phyloP scores from a whole-genome alignment of 35 echinoderm and acorn worm species.

The Anneissia japonica region DNA sequence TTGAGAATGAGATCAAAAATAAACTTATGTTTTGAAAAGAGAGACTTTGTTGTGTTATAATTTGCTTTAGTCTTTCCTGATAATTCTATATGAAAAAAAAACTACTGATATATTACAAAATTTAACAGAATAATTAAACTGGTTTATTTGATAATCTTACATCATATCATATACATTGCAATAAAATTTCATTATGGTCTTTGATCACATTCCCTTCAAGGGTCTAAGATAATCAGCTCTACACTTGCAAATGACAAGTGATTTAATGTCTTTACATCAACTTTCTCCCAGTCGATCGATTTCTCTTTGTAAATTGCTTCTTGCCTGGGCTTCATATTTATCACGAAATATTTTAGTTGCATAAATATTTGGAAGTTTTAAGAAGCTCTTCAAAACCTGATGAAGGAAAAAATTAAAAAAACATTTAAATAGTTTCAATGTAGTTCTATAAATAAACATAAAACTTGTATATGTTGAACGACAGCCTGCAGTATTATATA shows the following conservation, averaged over 20 bases:
- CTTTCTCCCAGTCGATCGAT: constrained; percentile 42
- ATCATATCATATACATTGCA: background rate
- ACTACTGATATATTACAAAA: background rate
- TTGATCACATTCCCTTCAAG: background rate
- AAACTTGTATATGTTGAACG: background rate
- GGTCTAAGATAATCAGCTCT: background rate
- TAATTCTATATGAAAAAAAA: no score
- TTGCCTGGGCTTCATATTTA: constrained; percentile 55
- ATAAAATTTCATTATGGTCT: background rate
- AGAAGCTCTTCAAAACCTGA: constrained; percentile 52
- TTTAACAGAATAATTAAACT: background rate
- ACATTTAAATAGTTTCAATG: background rate
- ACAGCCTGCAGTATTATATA: no score
- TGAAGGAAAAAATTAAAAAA: background rate
- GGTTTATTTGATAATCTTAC: background rate
- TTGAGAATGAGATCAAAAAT: no score
- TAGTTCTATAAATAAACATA: background rate
- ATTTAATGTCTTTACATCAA: no score
- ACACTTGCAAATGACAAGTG: background rate
- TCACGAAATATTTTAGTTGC: constrained; percentile 55
- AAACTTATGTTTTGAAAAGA: no score
- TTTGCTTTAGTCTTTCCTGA: no score
- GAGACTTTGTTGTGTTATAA: no score
- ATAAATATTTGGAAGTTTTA: constrained; percentile 55
- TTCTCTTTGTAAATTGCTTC: constrained; percentile 55